phyloP scores from a whole-genome alignment of 1,140 invertebrate genomes.

The Drosophila erecta region DNA sequence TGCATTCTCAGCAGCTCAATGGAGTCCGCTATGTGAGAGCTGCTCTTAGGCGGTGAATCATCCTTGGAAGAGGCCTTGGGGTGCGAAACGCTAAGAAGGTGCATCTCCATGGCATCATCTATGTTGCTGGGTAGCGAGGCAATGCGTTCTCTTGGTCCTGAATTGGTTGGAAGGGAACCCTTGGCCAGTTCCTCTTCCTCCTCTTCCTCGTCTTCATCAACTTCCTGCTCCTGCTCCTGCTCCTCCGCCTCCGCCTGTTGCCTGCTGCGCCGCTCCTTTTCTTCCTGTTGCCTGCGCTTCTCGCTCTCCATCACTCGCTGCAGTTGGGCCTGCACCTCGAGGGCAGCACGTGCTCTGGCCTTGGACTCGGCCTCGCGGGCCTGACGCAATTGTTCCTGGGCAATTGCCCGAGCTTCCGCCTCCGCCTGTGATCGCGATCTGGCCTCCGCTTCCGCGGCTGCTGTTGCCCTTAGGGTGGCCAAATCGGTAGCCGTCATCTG shows the following conservation, averaged over 20 bases:
- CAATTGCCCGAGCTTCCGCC: slow-evolving; percentile 53
- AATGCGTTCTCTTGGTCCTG: slow-evolving; percentile 41
- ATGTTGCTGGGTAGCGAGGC: slow-evolving; percentile 51
- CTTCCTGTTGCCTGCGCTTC: slow-evolving; percentile 22
- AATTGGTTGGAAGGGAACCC: slow-evolving; percentile 14
- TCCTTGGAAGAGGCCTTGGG: slow-evolving; percentile 19
- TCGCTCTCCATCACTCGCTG: slow-evolving; percentile 42
- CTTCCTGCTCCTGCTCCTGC: background rate
- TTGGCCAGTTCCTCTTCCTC: slow-evolving; percentile 7
- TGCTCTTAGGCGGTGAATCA: slow-evolving; percentile 47
- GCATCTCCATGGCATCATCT: slow-evolving; percentile 55
- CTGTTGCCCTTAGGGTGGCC: slow-evolving; percentile 58
- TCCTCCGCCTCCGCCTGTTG: slow-evolving; percentile 12
- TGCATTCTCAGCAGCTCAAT: slow-evolving; percentile 72
- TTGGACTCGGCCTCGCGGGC: slow-evolving; percentile 43
- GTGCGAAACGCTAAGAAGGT: slow-evolving; percentile 40
- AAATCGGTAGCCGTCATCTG: slow-evolving; percentile 82
- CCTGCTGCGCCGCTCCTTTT: slow-evolving; percentile 4
- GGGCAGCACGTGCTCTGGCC: slow-evolving; percentile 54
- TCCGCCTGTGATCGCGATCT: slow-evolving; percentile 32
- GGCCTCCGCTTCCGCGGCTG: slow-evolving; percentile 62
- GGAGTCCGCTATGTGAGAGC: slow-evolving; percentile 61
- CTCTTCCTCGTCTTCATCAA: slow-evolving; percentile 8
- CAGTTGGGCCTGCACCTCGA: slow-evolving; percentile 51
- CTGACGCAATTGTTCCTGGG: slow-evolving; percentile 47